These are phyloP conservation scores for Stenodema calcarata DNA, from an alignment of 2,888 invertebrate genomes.

Conservation along the genomic window DNA sequence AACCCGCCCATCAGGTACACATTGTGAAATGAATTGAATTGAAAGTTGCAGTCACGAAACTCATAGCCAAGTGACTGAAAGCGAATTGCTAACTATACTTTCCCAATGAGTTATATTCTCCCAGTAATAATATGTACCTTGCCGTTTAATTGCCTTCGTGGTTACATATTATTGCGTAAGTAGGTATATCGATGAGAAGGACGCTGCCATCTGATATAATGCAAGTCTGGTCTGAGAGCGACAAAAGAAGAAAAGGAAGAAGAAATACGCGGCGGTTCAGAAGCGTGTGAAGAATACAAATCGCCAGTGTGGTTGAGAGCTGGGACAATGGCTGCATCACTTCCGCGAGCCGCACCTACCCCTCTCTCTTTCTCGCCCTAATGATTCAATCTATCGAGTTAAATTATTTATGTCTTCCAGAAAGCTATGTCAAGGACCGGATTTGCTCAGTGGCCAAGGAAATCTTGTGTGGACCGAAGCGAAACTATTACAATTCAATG, in stretches of 20 bases:
- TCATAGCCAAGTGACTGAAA: no score
- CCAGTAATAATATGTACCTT: no score
- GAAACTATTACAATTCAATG: constrained; percentile 15
- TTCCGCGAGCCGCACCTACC: constrained; percentile 24
- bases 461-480: not conserved
- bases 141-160: no score
- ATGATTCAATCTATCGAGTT: constrained; percentile 5
- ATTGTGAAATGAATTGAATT: no score
- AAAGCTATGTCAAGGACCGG: constrained; percentile 27
- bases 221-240: not conserved
- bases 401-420: constrained; percentile 17
- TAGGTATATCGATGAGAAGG: not conserved
- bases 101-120: no score
- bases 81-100: no score
- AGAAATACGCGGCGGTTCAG: not conserved
- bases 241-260: not conserved
- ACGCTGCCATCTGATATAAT: not conserved
- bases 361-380: not conserved
- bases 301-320: not conserved
- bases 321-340: not conserved
- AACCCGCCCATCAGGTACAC: no score
- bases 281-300: not conserved
- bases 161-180: no score
- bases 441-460: constrained; percentile 22
- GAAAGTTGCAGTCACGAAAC: no score